A percentile compares a stretch with the other conserved stretches of the same genome.
Conservation (phyloP, 2,113 vertebrate genomes). For the Oncorhynchus gorbuscha region DNA sequence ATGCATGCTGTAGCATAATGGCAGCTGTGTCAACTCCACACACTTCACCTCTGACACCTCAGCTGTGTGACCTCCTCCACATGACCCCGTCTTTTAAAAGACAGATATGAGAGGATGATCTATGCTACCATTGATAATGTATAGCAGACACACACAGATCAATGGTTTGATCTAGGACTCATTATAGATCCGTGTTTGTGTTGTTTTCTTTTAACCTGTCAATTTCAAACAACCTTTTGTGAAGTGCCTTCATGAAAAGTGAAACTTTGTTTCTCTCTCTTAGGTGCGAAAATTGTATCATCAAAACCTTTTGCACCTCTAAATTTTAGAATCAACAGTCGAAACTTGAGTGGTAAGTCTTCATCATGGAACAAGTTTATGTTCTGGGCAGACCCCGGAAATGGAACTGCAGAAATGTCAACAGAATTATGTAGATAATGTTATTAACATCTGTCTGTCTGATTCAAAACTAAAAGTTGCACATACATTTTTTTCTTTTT, state of each 20-base stretch:
- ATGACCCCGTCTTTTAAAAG: constrained; percentile 7
- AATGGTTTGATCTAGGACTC: not conserved
- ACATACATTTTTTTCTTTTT: no score
- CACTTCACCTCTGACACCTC: constrained; percentile 24
- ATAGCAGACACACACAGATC: not conserved
- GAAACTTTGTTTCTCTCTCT: constrained; percentile 28
- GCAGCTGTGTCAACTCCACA: constrained; percentile 24
- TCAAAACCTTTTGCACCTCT: constrained; percentile 99
- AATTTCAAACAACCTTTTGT: not conserved
- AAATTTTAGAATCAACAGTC: constrained; percentile 98
- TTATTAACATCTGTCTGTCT: no score
- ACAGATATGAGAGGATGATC: not conserved
- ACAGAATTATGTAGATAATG: no score
- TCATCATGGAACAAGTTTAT: not conserved
- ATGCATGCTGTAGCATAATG: not conserved
- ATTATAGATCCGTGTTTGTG: not conserved
- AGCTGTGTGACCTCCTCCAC: not conserved
- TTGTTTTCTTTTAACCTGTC: not conserved
- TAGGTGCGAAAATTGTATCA: constrained; percentile 98
- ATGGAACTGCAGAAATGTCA: no score
- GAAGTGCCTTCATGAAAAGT: not conserved
- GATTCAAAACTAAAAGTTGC: no score
- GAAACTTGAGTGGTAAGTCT: constrained; percentile 95
- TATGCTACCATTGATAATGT: not conserved
- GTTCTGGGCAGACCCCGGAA: no score